These are phyloP conservation scores for Globodera ellingtonae DNA, from an alignment of 1,140 invertebrate species.

Conservation along the genomic window DNA sequence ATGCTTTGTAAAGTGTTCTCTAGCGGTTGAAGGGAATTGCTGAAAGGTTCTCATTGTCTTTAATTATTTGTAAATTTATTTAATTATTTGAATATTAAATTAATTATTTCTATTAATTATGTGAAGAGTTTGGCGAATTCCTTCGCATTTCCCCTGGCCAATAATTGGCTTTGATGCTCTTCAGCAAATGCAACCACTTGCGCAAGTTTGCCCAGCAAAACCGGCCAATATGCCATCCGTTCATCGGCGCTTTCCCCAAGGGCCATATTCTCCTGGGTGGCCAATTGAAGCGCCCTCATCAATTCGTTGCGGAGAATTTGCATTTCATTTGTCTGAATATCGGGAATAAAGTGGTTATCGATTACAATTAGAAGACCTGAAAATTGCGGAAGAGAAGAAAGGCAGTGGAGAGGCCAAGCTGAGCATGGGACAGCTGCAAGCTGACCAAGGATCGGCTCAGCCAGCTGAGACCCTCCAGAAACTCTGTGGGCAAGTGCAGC, in stretches of 20 bases:
- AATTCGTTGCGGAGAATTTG: background rate
- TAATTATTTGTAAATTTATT: background rate
- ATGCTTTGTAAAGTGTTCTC: too few species aligned
- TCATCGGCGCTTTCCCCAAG: slow-evolving; percentile 12
- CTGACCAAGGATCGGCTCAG: background rate
- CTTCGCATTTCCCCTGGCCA: slow-evolving; percentile 8
- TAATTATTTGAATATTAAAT: background rate
- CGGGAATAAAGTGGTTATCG: background rate
- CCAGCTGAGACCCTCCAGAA: slow-evolving; percentile 5
- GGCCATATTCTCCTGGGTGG: slow-evolving; percentile 1
- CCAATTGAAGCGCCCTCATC: background rate
- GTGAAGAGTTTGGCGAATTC: background rate
- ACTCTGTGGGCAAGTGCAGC: background rate
- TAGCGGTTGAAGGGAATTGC: too few species aligned
- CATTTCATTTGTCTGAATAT: slow-evolving; percentile 1
- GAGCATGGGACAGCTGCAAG: slow-evolving; percentile 16
- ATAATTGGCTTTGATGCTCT: slow-evolving; percentile 1
- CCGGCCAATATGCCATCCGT: slow-evolving; percentile 13
- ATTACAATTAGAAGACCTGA: background rate
- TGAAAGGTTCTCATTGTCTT: too few species aligned
- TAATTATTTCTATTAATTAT: background rate
- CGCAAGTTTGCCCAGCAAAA: slow-evolving; percentile 6
- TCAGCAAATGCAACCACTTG: background rate
- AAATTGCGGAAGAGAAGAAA: slow-evolving; percentile 15
- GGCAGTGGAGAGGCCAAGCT: slow-evolving; percentile 10